These are phyloP conservation scores for Pseudochirops cupreus DNA, from an alignment of 2,797 vertebrate species.

Conservation along the genomic window DNA sequence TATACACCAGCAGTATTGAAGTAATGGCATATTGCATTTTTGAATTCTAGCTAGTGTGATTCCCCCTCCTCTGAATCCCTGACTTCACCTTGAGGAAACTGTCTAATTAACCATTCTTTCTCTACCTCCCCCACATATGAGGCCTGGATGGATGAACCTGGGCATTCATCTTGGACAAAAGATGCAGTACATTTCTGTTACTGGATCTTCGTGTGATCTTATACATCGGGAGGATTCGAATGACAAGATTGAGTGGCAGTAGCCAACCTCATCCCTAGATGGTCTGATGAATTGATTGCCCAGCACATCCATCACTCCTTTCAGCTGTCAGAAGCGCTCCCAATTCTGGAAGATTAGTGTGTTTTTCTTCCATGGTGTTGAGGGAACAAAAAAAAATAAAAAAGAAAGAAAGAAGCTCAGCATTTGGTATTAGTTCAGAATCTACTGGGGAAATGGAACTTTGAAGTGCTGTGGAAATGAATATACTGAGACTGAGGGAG, in stretches of 20 bases:
- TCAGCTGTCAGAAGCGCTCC: constrained; percentile 73
- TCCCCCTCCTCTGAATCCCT: neutral
- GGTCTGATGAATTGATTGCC: constrained; percentile 72
- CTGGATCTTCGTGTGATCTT: constrained; percentile 51
- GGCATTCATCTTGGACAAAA: neutral
- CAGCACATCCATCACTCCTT: constrained; percentile 74
- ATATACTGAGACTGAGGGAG: neutral
- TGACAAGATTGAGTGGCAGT: constrained; percentile 69
- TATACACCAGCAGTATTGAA: too few species aligned
- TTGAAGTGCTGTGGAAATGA: constrained; percentile 13
- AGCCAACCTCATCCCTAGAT: constrained; percentile 66
- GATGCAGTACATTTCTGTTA: constrained; percentile 20
- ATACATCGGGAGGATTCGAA: constrained; percentile 46
- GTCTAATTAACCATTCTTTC: neutral
- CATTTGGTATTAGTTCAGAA: constrained; percentile 38
- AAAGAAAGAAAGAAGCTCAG: neutral
- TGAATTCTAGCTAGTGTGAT: neutral
- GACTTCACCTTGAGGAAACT: neutral
- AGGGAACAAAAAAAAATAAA: neutral
- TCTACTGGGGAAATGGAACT: constrained; percentile 39
- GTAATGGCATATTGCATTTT: neutral
- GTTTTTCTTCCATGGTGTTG: constrained; percentile 60
- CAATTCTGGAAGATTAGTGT: constrained; percentile 67
- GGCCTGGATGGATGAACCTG: neutral
- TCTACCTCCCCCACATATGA: accelerated